Evolutionary conservation across 2,113 vertebrate species (phyloP), one percentile per base, ranked within the genome.

Genomic region (Ibidorhyncha struthersii): DNA sequence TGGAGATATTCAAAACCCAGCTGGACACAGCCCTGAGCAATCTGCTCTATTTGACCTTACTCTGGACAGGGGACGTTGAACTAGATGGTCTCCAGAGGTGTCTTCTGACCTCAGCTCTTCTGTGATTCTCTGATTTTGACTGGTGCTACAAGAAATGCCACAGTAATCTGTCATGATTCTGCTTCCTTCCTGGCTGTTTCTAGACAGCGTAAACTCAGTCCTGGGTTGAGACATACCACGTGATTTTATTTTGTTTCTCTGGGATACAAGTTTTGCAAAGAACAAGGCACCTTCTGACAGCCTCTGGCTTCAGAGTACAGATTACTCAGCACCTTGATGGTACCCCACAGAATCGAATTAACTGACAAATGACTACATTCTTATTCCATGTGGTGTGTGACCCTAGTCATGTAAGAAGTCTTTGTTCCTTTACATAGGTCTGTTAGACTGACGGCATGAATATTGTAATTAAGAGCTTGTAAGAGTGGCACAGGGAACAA

Each of bases 171-270:
- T 88, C 80, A 88, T 62, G 38, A 90, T 81, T 88, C 58, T 62
- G 47, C 92, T 88, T 94, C 89, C 40, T 96, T 97, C 15, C 70
- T 97, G 49, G 27, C 19, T 73, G 2, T 97, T 94, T 96, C 12
- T 43, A 97, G 88, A 72, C 22, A 86, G 41, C 38, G 71, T 89
- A 80, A 95, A 41, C 50, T 32, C 43, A 71, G 69, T 66, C 13
- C 49, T 47, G 15, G 12, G 34, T 21, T 73, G 49, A 86, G 49
- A 34, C 12, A 29, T 36, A 16, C 11, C 55, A 82, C 80, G 56
- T 70, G 4, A 22, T 69, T 83, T 88, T 40, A 26, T 80, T 93
- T 71, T 30, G 22, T 86, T 88, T 76, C 41, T 53, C 66, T 50
- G 11, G 22, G 36, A 82, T 27, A 41, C 17, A 52, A 58, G 12